phyloP scores from a whole-genome alignment of 2,888 invertebrate species.

The Sthenelais limicola region DNA sequence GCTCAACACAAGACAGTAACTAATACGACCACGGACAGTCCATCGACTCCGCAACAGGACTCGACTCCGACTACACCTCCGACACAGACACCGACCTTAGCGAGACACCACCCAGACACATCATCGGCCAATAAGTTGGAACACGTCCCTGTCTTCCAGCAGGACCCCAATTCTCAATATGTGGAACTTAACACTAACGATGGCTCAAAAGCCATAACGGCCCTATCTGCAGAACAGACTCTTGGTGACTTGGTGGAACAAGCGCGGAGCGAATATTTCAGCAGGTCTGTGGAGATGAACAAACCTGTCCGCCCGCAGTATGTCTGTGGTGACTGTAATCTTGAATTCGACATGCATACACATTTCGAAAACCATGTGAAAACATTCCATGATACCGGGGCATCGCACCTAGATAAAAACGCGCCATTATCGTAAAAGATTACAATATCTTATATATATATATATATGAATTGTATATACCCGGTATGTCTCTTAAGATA shows the following conservation, averaged over 20 bases:
- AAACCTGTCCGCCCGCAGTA: constrained; percentile 2
- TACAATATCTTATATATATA: no score
- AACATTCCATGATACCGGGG: no score
- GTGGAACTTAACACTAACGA: background rate
- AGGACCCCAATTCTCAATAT: no score
- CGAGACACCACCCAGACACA: background rate
- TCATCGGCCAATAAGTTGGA: background rate
- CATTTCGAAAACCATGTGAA: no score
- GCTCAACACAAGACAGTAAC: no score
- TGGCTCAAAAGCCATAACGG: background rate
- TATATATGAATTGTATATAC: no score
- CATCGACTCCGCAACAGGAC: no score
- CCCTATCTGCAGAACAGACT: background rate
- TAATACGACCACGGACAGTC: no score
- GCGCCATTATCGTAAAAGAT: no score
- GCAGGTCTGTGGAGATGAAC: background rate
- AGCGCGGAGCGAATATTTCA: background rate
- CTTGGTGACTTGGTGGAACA: background rate
- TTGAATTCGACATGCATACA: no score
- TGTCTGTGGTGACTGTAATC: constrained; percentile 18
- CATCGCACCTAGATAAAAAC: no score
- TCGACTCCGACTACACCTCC: background rate
- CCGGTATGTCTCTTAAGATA: no score
- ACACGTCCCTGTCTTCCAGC: background rate
- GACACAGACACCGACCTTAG: background rate